Conservation (phyloP, 2,113 vertebrate species). For the Pantherophis guttatus region DNA sequence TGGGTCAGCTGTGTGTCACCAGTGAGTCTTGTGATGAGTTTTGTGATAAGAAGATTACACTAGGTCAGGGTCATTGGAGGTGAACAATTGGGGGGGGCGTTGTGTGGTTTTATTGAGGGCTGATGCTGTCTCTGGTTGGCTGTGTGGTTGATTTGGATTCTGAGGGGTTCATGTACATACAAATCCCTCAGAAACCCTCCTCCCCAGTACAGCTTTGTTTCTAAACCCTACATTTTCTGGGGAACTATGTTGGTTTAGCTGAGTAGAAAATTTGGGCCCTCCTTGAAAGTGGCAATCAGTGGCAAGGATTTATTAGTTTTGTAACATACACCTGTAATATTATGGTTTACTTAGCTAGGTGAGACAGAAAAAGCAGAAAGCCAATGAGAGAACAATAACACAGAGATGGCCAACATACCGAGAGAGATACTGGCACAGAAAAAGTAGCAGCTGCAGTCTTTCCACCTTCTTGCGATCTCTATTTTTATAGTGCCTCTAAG, state of each 20-base stretch:
- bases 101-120: too few relatives aligned
- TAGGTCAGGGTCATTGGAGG: too few relatives aligned
- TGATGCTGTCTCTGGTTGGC: too few relatives aligned
- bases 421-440: background rate
- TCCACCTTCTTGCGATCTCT: background rate
- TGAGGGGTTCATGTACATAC: too few relatives aligned
- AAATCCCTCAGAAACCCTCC: too few relatives aligned
- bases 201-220: background rate
- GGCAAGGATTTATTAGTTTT: background rate
- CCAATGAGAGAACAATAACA: background rate
- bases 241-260: background rate
- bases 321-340: background rate
- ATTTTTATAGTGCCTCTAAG: background rate
- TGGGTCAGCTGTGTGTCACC: too few relatives aligned
- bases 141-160: too few relatives aligned
- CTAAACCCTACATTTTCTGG: background rate
- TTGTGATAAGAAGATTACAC: too few relatives aligned
- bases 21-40: too few relatives aligned
- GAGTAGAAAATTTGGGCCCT: background rate
- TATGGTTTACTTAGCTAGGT: background rate
- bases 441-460: background rate
- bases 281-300: background rate
- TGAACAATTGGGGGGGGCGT: too few relatives aligned
- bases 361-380: background rate
- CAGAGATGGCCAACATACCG: background rate